These are phyloP conservation scores for Redunca redunca DNA, from an alignment of 2,113 vertebrate species.

Conservation along the genomic window DNA sequence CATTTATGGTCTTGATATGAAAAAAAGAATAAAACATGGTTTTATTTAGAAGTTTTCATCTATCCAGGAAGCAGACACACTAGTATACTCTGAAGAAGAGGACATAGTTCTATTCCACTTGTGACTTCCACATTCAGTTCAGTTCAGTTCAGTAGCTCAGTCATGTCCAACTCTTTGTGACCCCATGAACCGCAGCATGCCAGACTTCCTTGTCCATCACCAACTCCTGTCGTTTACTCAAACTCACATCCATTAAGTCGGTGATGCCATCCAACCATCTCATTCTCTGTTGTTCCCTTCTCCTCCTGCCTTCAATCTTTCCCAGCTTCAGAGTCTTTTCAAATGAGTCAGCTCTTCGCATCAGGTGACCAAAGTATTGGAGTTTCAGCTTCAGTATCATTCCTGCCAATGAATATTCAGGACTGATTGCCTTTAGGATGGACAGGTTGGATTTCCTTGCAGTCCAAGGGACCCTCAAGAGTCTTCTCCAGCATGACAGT, in stretches of 20 bases:
- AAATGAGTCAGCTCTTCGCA: not conserved
- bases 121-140: not conserved
- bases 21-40: not conserved
- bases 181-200: accelerated
- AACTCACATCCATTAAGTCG: not conserved
- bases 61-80: not conserved
- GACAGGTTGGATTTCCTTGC: not conserved
- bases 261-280: not conserved
- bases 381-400: not conserved
- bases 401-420: not conserved
- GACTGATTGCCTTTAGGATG: not conserved
- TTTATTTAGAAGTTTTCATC: not conserved
- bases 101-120: not conserved
- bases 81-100: not conserved
- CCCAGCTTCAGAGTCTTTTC: not conserved
- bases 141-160: not conserved
- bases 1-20: not conserved
- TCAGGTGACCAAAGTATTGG: not conserved
- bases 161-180: accelerated
- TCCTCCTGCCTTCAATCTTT: not conserved
- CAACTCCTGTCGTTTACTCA: not conserved
- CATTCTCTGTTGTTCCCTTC: not conserved
- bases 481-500: not conserved
- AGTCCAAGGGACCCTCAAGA: not conserved
- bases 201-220: not conserved